A percentile compares a stretch with the other conserved stretches of the same genome.
Conservation (phyloP, 2,113 vertebrate species). For the Clupea harengus region DNA sequence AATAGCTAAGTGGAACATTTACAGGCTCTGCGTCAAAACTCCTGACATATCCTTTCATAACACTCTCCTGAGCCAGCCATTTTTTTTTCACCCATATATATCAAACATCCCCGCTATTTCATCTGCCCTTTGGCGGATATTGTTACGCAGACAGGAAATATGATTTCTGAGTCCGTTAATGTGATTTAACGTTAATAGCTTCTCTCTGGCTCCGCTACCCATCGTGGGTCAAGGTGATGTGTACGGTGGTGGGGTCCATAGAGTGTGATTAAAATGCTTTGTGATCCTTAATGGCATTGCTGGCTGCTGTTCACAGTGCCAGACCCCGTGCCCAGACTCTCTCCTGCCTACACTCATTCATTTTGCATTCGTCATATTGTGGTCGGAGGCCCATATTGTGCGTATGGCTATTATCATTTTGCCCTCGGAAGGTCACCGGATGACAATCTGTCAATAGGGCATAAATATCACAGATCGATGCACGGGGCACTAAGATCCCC, state of each 20-base stretch:
- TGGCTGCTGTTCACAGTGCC: not conserved
- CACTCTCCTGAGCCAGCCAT: not conserved
- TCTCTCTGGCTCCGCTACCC: not conserved
- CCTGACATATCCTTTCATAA: not conserved
- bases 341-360: not conserved
- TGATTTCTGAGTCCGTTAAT: not conserved
- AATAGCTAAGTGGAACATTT: not conserved
- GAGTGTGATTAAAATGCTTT: conserved; percentile 6
- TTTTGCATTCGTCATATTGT: not conserved
- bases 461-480: conserved; percentile 8
- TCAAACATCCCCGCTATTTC: not conserved
- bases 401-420: not conserved
- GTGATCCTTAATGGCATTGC: conserved; percentile 15
- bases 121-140: not conserved
- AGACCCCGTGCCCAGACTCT: not conserved
- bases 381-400: not conserved
- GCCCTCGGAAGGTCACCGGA: not conserved
- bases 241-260: not conserved
- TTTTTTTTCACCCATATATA: not conserved
- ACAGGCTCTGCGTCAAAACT: not conserved
- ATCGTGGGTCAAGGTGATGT: not conserved
- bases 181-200: conserved; percentile 4
- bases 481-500: not conserved
- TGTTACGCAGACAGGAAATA: not conserved
- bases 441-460: not conserved